These are phyloP conservation scores for Coecobrya sp. DNA, from an alignment of 2,888 invertebrate genomes.

Conservation along the genomic window DNA sequence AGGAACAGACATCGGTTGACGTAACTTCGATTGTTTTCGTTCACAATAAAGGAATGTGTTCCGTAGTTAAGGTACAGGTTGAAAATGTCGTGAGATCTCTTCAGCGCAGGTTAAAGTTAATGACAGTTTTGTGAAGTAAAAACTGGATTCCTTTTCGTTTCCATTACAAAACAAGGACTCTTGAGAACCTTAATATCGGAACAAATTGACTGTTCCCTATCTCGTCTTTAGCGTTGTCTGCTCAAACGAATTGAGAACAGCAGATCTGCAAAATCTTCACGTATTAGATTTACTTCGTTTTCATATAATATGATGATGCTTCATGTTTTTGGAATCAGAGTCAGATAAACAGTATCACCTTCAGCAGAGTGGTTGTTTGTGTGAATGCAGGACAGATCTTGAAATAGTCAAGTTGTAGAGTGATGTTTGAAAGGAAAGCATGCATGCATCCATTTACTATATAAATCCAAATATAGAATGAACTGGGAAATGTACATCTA, in stretches of 20 bases:
- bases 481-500: too few species aligned
- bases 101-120: background rate
- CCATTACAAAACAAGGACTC: background rate
- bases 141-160: background rate
- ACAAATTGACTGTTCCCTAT: background rate
- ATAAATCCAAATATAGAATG: too few species aligned
- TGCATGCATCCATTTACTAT: too few species aligned
- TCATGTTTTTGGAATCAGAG: background rate
- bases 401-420: too few species aligned
- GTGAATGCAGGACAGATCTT: too few species aligned
- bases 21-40: too few species aligned
- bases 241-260: background rate
- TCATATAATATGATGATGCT: conserved; percentile 49
- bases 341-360: background rate
- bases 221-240: background rate
- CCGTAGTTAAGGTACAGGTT: too few species aligned
- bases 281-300: conserved; percentile 53
- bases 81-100: too few species aligned
- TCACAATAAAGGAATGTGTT: too few species aligned
- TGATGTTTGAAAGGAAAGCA: too few species aligned
- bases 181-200: background rate
- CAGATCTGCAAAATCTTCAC: conserved; percentile 42
- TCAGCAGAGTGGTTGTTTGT: too few species aligned
- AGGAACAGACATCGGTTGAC: too few species aligned
- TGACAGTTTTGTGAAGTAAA: background rate